Evolutionary conservation across 2,888 invertebrate genomes (phyloP), one percentile per base, ranked within the genome.

Genomic region (Syrista parreyssii): DNA sequence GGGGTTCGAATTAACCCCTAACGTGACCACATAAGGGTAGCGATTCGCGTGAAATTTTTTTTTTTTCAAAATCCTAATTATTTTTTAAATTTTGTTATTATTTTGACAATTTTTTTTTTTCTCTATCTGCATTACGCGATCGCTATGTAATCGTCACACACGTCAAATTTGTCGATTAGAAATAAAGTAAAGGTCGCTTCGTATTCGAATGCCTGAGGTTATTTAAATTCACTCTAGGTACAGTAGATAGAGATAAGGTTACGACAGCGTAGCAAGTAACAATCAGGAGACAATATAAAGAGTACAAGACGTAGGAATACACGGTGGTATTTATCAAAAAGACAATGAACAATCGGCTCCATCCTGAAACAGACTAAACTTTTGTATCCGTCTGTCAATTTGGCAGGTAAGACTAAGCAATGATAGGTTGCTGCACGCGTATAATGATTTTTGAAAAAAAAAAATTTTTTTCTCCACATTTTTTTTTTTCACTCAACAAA

Each of bases 341-440:
- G 73, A 79, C 31, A 84, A 84, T 81, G 81, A 85, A 88, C 83
- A 80, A 86, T 87, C 89, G 83, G 88, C 91, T 88, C 85, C 90
- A 82, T 89, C 90, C 91, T 91, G 91, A 88, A 91, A 91, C 90
- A 91, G 89, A 91, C 84, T 85, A 90, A 90, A 89, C 84, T 84
- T 82, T 88, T 86, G 71, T 55, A 23, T 23, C 23, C 9, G 40
- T 6, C 9, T 23, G 55, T 55, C 55, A 55, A 55, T 55, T 55
- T 55, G 55, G 55, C 55, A 55, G 0, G 23, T 23, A 9, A 55
- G 2, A 55, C 55, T 23, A 9, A 23, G 9, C 9, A 9, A 23
- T 2, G 2, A 9, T 9, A 23, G 0, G 6, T 55, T 2, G 23
- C 0, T 55, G 23, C 9, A 9, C 0, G 0, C 6, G 2, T 2